Conservation (phyloP, 2,888 invertebrate species). For the Megalurothrips usitatus region DNA sequence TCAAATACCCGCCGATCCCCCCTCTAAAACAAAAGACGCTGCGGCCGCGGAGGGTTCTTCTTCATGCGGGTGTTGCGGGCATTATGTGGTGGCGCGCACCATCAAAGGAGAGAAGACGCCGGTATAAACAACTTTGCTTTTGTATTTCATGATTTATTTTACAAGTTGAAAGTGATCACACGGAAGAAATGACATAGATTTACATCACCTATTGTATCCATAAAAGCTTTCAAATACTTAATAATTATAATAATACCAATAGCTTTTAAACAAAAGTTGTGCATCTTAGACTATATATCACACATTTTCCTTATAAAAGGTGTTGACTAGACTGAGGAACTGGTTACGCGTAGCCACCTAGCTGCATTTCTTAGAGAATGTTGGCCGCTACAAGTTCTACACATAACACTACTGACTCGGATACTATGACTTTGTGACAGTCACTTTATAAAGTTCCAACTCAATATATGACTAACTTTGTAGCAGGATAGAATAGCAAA, state of each 20-base stretch:
- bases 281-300: conserved; percentile 16
- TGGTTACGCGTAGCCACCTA: background rate
- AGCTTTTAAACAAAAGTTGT: conserved; percentile 3
- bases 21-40: too few relatives aligned
- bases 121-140: background rate
- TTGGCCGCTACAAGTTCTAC: too few relatives aligned
- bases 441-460: too few relatives aligned
- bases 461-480: background rate
- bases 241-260: background rate
- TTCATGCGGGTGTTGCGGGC: too few relatives aligned
- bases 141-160: background rate
- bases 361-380: too few relatives aligned
- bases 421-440: too few relatives aligned
- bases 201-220: background rate
- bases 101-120: background rate
- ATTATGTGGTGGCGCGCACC: too few relatives aligned
- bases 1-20: too few relatives aligned
- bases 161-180: background rate
- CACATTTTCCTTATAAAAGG: background rate
- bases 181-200: background rate
- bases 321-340: background rate
- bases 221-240: background rate
- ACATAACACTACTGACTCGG: too few relatives aligned
- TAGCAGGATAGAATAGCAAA: background rate
- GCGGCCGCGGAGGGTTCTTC: too few relatives aligned